Conservation (phyloP, 2,113 vertebrate genomes). For the Rhinichthys klamathensis region DNA sequence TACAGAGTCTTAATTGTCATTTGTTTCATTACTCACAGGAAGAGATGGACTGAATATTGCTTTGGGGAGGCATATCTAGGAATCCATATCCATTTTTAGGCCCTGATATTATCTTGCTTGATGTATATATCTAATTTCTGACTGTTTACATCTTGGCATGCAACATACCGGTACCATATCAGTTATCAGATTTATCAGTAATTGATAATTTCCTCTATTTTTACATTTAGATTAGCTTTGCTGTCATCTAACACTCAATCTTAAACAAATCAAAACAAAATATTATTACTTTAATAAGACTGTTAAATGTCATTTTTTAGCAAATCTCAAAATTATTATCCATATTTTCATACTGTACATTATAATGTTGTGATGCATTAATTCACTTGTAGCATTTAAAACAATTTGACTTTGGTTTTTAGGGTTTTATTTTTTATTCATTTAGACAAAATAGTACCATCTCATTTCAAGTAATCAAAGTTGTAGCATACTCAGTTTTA, state of each 20-base stretch:
- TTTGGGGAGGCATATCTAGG: background rate
- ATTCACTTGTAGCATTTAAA: background rate
- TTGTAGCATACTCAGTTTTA: background rate
- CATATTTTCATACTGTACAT: background rate
- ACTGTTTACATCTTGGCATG: background rate
- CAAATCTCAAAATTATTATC: background rate
- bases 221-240: background rate
- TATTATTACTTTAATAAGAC: background rate
- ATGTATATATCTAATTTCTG: background rate
- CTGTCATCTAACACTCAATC: background rate
- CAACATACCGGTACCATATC: background rate
- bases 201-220: background rate
- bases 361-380: background rate
- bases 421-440: background rate
- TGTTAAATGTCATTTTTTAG: background rate
- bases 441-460: background rate
- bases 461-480: background rate
- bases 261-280: background rate
- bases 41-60: constrained; percentile 11
- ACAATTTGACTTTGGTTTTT: background rate
- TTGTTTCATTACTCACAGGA: background rate
- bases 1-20: background rate
- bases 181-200: background rate
- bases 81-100: constrained; percentile 3
- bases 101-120: background rate